Conservation (phyloP, 1,140 invertebrate species). For the Saccostrea echinata region DNA sequence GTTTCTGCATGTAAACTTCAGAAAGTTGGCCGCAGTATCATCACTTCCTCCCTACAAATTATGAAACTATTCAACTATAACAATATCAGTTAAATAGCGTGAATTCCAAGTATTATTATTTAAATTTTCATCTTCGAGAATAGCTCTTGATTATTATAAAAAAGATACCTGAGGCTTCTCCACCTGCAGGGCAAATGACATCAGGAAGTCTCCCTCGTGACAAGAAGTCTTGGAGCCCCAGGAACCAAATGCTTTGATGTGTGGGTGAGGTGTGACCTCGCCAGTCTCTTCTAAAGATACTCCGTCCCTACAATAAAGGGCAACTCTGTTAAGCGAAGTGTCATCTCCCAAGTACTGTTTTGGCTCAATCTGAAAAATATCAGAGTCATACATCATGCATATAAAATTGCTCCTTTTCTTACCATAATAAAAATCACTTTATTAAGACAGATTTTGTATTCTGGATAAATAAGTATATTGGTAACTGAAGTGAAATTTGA, state of each 20-base stretch:
- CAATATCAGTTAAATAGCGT: too few species aligned
- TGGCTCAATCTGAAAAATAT: not conserved
- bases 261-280: not conserved
- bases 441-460: too few species aligned
- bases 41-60: not conserved
- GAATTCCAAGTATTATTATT: too few species aligned
- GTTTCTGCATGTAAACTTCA: not conserved
- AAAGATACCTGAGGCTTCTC: not conserved
- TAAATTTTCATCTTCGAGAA: too few species aligned
- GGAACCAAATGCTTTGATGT: not conserved
- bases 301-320: not conserved
- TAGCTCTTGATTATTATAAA: too few species aligned
- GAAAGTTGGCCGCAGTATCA: slow-evolving; percentile 2
- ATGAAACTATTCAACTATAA: too few species aligned
- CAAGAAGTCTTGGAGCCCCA: slow-evolving; percentile 8
- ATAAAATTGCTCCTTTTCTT: too few species aligned
- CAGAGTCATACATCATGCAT: too few species aligned
- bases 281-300: not conserved
- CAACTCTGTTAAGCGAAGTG: not conserved
- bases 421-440: too few species aligned
- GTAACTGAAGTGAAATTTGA: too few species aligned
- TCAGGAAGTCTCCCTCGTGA: not conserved
- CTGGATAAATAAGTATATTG: too few species aligned
- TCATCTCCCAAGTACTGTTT: not conserved
- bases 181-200: not conserved